Percentiles rank a stretch among this genome's conserved stretches.
Conservation (phyloP, 2,113 vertebrate genomes). For the Anser brachyrhynchus region DNA sequence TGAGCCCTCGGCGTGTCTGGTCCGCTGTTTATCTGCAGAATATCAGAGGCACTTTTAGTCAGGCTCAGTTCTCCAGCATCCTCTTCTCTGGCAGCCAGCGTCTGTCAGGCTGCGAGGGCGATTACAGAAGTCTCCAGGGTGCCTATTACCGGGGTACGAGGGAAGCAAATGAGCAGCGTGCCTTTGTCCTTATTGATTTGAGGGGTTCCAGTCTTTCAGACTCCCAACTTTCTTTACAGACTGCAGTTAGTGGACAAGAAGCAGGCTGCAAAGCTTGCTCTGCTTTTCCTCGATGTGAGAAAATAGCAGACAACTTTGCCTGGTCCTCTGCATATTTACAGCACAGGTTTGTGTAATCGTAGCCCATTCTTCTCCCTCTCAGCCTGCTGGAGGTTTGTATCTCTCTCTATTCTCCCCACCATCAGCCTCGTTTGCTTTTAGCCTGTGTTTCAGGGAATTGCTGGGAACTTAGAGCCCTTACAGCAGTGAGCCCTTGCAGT, state of each 20-base stretch:
- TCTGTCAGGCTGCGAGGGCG: neutral
- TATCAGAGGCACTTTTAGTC: neutral
- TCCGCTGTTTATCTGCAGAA: constrained; percentile 15
- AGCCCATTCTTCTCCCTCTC: neutral
- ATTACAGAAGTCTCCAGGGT: constrained; percentile 3
- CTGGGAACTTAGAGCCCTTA: neutral
- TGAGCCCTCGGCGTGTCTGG: constrained; percentile 31
- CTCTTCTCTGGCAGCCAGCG: neutral
- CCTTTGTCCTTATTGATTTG: neutral
- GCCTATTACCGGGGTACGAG: neutral
- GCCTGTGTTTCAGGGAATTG: neutral
- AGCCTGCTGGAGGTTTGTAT: neutral
- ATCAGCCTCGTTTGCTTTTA: neutral
- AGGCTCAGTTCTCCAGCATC: constrained; percentile 20
- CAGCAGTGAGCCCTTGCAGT: neutral
- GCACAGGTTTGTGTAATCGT: fast-evolving
- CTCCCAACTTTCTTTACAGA: neutral
- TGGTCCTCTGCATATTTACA: fast-evolving
- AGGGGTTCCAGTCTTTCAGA: neutral
- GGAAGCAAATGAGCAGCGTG: neutral
- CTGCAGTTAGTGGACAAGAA: neutral
- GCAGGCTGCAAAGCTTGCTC: neutral
- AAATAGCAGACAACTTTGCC: neutral
- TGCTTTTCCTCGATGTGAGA: neutral
- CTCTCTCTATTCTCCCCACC: neutral